phyloP scores from a whole-genome alignment of 2,888 invertebrate genomes.

The Leucophora obtusa region DNA sequence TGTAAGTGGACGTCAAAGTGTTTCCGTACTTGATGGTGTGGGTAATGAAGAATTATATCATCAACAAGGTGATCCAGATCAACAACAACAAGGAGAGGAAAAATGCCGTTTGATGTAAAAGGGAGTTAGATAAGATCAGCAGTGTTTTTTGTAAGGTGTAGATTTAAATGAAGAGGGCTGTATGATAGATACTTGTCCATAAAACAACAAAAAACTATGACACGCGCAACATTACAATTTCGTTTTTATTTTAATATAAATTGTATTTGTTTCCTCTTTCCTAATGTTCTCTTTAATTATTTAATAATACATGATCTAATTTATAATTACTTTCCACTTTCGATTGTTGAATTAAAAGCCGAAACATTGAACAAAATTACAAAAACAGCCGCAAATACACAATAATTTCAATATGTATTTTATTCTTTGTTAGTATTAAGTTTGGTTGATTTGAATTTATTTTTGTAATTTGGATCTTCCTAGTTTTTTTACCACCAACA shows the following conservation, averaged over 20 bases:
- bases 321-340: conserved; percentile 14
- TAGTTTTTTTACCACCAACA: neutral
- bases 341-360: conserved; percentile 2
- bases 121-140: neutral
- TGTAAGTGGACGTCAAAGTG: conserved; percentile 66
- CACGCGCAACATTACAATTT: conserved; percentile 51
- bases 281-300: conserved; percentile 26
- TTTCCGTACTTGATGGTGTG: conserved; percentile 71
- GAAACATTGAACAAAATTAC: neutral
- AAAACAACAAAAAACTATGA: conserved; percentile 37
- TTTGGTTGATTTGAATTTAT: neutral
- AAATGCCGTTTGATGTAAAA: conserved; percentile 76
- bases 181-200: conserved; percentile 50
- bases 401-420: neutral
- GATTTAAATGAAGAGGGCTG: conserved; percentile 43
- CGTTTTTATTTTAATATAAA: conserved; percentile 36
- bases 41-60: conserved; percentile 76
- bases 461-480: neutral
- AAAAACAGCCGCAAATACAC: conserved; percentile 2
- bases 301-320: conserved; percentile 11
- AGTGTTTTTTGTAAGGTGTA: conserved; percentile 53
- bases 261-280: conserved; percentile 40
- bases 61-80: conserved; percentile 76
- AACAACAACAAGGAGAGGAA: conserved; percentile 71
- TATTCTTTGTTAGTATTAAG: conserved; percentile 19